Percentiles rank a stretch among this genome's conserved stretches.
Conservation (phyloP, 2,113 vertebrate species). For the Thermophis baileyi region DNA sequence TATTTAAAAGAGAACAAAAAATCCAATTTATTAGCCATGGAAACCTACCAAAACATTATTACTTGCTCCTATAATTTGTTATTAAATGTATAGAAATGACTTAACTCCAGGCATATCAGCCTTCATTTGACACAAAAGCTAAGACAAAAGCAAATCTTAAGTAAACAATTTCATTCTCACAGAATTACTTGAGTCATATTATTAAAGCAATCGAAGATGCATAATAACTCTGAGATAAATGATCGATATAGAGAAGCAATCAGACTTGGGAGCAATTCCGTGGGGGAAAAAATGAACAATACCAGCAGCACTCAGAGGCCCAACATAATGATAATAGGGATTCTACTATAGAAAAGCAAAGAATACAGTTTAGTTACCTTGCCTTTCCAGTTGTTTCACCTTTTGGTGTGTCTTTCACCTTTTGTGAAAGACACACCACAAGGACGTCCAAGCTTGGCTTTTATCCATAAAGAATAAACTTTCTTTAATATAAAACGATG, state of each 20-base stretch:
- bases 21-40: constrained; percentile 39
- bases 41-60: accelerated
- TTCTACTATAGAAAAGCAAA: neutral
- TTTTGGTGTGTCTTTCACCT: neutral
- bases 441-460: neutral
- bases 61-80: constrained; percentile 41
- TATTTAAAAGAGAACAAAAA: neutral
- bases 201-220: constrained; percentile 58
- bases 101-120: constrained; percentile 34
- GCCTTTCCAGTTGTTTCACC: neutral
- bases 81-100: constrained; percentile 38
- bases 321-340: neutral
- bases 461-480: neutral
- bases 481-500: neutral
- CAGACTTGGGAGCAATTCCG: constrained; percentile 32
- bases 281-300: constrained; percentile 39
- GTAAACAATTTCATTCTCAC: constrained; percentile 59
- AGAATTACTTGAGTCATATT: constrained; percentile 55
- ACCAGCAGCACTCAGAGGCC: neutral
- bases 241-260: constrained; percentile 38
- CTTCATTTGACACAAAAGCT: constrained; percentile 37
- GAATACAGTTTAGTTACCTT: neutral
- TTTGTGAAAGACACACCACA: neutral
- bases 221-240: constrained; percentile 52
- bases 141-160: constrained; percentile 22